A percentile compares a stretch with the other conserved stretches of the same genome.
These are phyloP conservation scores for Aphyosemion australe DNA, from an alignment of 2,113 vertebrate species.

Conservation along the genomic window DNA sequence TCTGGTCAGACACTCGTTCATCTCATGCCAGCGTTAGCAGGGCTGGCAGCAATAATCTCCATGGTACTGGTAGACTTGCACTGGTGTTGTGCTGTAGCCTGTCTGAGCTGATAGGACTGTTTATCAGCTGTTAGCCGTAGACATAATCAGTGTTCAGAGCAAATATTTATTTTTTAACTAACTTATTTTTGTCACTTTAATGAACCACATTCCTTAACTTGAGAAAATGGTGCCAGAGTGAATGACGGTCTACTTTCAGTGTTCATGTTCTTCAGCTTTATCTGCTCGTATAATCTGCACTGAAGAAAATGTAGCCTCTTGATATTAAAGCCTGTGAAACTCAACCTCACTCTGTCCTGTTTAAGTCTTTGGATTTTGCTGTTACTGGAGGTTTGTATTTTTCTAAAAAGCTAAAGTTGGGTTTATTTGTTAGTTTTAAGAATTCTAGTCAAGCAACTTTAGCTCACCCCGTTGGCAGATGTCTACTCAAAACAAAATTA, in stretches of 20 bases:
- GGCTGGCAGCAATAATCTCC: constrained; percentile 52
- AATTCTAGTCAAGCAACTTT: no score
- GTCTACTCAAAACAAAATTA: no score
- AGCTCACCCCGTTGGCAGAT: no score
- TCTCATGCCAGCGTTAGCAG: constrained; percentile 10
- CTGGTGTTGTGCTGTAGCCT: no score
- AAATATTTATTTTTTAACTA: constrained; percentile 70
- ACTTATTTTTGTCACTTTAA: constrained; percentile 77
- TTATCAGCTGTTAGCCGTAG: constrained; percentile 36
- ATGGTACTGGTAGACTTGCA: constrained; percentile 10
- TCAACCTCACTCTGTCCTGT: constrained; percentile 39
- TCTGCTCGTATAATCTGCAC: constrained; percentile 8
- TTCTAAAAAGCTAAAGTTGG: no score
- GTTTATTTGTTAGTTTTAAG: no score
- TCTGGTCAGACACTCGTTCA: no score
- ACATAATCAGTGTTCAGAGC: constrained; percentile 37
- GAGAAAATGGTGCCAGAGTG: background rate
- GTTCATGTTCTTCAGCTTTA: constrained; percentile 40
- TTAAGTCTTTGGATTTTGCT: no score
- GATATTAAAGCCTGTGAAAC: constrained; percentile 13
- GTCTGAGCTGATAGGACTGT: constrained; percentile 14
- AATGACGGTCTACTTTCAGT: constrained; percentile 7
- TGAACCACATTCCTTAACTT: constrained; percentile 50
- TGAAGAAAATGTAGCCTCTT: constrained; percentile 56
- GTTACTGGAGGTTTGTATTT: no score